These are phyloP conservation scores for Indri indri DNA, from an alignment of 2,113 vertebrate species.

Conservation along the genomic window DNA sequence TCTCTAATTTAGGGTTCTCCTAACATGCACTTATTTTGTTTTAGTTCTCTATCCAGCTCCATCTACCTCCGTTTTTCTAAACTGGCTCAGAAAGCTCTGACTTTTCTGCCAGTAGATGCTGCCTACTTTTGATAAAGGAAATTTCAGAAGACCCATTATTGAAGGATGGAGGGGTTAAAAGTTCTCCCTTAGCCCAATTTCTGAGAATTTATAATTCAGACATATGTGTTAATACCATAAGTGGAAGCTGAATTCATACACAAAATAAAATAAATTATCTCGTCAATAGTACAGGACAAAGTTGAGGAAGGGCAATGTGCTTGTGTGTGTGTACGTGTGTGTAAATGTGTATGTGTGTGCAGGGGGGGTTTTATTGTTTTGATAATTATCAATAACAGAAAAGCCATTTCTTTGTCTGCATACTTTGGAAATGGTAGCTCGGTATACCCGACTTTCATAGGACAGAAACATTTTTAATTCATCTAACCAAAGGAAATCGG, in stretches of 20 bases:
- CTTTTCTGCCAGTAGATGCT: background rate
- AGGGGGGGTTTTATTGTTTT: background rate
- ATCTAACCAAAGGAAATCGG: background rate
- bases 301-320: background rate
- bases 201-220: background rate
- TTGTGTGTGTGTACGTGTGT: background rate
- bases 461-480: slow-evolving; percentile 6
- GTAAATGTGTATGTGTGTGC: background rate
- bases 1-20: background rate
- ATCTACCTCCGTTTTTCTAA: background rate
- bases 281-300: background rate
- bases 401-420: background rate
- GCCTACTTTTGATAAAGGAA: background rate
- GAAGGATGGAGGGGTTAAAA: background rate
- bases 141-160: background rate
- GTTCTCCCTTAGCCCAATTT: background rate
- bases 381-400: background rate
- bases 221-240: background rate
- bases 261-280: background rate
- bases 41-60: background rate
- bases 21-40: background rate
- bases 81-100: background rate
- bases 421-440: background rate
- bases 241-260: background rate
- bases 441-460: background rate